phyloP scores from a whole-genome alignment of 2,113 vertebrate genomes.

The Electrona antarctica region DNA sequence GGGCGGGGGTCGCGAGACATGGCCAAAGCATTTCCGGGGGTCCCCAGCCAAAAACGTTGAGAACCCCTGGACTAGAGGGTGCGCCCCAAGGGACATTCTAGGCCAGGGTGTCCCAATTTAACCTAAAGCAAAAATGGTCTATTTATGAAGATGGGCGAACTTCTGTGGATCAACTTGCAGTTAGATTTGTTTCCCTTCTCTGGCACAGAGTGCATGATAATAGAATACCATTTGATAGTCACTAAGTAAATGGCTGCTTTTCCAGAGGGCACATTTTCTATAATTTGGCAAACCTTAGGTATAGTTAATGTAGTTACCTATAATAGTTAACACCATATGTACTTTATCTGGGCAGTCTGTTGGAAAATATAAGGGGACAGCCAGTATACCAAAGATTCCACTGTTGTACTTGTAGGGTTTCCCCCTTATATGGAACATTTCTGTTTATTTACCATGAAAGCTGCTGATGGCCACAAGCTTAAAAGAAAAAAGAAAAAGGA shows the following conservation, averaged over 20 bases:
- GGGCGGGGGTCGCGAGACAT: too few relatives aligned
- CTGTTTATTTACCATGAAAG: slow-evolving; percentile 23
- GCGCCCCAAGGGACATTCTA: slow-evolving; percentile 37
- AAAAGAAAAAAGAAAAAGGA: too few relatives aligned
- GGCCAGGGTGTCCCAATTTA: slow-evolving; percentile 32
- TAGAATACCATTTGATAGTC: slow-evolving; percentile 53
- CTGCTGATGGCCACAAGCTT: slow-evolving; percentile 6
- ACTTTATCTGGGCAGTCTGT: slow-evolving; percentile 6
- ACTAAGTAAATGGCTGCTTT: slow-evolving; percentile 61
- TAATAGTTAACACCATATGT: slow-evolving; percentile 8
- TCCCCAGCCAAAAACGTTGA: too few relatives aligned
- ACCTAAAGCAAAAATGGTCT: not conserved
- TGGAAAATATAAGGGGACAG: slow-evolving; percentile 43
- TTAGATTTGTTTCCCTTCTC: slow-evolving; percentile 2
- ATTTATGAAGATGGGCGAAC: too few relatives aligned
- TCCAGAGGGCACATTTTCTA: slow-evolving; percentile 10
- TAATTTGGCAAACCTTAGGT: too few relatives aligned
- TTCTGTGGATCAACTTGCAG: slow-evolving; percentile 34
- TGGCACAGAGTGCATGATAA: slow-evolving; percentile 36
- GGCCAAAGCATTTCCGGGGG: too few relatives aligned
- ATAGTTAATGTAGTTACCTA: not conserved
- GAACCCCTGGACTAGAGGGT: not conserved
- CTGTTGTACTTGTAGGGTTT: not conserved
- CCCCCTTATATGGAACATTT: slow-evolving; percentile 8
- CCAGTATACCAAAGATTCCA: slow-evolving; percentile 2